Base-by-base conservation (phyloP, 2,113 vertebrate genomes). In the Syngnathoides biaculeatus region DNA sequence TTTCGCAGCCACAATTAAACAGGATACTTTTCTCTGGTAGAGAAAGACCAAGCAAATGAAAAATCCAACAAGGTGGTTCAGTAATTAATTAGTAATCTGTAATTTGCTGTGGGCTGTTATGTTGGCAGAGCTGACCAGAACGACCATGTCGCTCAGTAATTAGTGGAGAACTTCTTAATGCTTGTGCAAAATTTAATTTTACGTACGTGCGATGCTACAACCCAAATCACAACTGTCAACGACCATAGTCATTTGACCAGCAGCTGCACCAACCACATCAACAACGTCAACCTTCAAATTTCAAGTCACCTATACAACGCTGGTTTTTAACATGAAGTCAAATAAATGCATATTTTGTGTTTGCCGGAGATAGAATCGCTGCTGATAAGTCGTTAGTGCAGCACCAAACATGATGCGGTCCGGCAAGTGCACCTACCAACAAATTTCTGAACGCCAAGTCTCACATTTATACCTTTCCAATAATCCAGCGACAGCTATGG, bases 351-450 rank as follows among this genome's bases (percentile, higher is more conserved):
- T 7, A 30, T 17, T 14, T 30, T 30, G 17, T 27, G 55, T 30
- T 57, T 19, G 27, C 55, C 59, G 69, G 84, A 80, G 76, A 84
- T 43, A 68, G 68, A 71, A 72, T 74, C 77, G 74, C 48, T 81
- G 77, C 74, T 80, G 81, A 82, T 82, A 81, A 86, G 78, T 68
- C 82, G 81, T 80, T 72, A 78, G 81, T 78, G 70, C 79, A 86
- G 75, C 79, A 81, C 73, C 79, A 86, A 74, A 63, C 81, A 84
- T 89, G 72, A 75, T 70, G 79, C 59, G 62, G 71, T 72, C 70
- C 74, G 45, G 68, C 71, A 80, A 77, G 79, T 89, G 80, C 86
- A 92, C 92, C 68, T 91, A 93, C 92, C 92, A 71, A 89, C 63
- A 86, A 81, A 87, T 69, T 75, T 79, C 80, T 40, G 84, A 80